Conservation (phyloP, 2,113 vertebrate species). For the Corydoras maculifer region DNA sequence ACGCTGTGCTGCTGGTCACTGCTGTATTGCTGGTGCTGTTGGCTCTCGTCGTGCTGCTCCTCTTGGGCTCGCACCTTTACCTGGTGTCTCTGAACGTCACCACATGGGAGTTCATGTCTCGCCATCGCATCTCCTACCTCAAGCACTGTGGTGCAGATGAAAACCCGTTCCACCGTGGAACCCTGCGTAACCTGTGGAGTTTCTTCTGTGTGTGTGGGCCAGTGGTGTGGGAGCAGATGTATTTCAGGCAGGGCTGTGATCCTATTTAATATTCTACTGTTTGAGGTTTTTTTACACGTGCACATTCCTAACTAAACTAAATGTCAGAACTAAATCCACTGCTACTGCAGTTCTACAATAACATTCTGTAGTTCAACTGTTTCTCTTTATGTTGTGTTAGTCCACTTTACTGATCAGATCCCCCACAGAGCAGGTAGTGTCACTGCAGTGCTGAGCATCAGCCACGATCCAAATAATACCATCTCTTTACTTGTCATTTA, state of each 20-base stretch:
- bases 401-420: no score
- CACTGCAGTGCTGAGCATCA: no score
- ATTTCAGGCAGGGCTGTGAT: slow-evolving; percentile 68
- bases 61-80: slow-evolving; percentile 84
- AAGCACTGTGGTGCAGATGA: slow-evolving; percentile 70
- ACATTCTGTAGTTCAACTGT: no score
- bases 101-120: slow-evolving; percentile 96
- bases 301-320: no score
- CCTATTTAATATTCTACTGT: slow-evolving; percentile 53
- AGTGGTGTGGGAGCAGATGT: slow-evolving; percentile 82
- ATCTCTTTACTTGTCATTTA: no score
- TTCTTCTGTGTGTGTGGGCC: slow-evolving; percentile 82
- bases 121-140: slow-evolving; percentile 90
- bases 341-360: no score
- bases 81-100: slow-evolving; percentile 87
- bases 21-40: slow-evolving; percentile 65
- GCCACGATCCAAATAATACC: no score
- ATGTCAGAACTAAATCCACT: no score
- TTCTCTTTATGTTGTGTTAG: no score
- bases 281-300: no score
- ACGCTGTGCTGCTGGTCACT: slow-evolving; percentile 69
- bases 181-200: slow-evolving; percentile 80
- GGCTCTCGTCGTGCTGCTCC: slow-evolving; percentile 66
- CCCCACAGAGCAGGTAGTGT: no score
- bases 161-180: slow-evolving; percentile 87